These are phyloP conservation scores for Melanotaenia duboulayi DNA, from an alignment of 2,113 vertebrate genomes.

Conservation along the genomic window DNA sequence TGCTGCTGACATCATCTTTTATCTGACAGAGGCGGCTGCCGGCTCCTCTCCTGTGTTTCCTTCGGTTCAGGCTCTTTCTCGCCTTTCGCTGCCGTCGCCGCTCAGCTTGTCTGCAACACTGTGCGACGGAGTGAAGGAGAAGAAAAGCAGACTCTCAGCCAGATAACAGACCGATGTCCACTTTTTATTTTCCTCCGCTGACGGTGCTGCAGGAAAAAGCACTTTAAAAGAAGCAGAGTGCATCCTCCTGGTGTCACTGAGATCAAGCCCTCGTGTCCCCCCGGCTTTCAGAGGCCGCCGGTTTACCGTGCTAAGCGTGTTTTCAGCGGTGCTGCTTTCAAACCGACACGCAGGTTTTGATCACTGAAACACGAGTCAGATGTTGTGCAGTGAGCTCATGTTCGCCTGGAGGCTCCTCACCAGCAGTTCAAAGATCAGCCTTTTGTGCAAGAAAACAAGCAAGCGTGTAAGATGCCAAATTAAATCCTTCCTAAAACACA, in stretches of 20 bases:
- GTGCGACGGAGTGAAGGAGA: slow-evolving; percentile 55
- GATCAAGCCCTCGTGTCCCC: slow-evolving; percentile 27
- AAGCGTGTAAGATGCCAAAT: slow-evolving; percentile 78
- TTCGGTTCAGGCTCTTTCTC: slow-evolving; percentile 44
- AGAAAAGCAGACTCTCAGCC: slow-evolving; percentile 34
- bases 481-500: slow-evolving; percentile 79
- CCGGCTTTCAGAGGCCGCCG: slow-evolving; percentile 29
- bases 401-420: slow-evolving; percentile 78
- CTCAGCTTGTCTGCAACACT: slow-evolving; percentile 60
- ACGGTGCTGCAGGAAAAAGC: slow-evolving; percentile 19
- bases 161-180: slow-evolving; percentile 18
- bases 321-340: slow-evolving; percentile 75
- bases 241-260: slow-evolving; percentile 42
- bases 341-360: slow-evolving; percentile 77
- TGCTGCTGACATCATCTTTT: slow-evolving; percentile 84
- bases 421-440: slow-evolving; percentile 80
- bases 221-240: slow-evolving; percentile 41
- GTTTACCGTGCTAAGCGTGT: slow-evolving; percentile 69
- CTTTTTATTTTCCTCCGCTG: slow-evolving; percentile 8
- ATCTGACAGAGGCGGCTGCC: slow-evolving; percentile 76
- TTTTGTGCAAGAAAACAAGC: slow-evolving; percentile 79
- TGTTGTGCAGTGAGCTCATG: slow-evolving; percentile 78
- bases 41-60: slow-evolving; percentile 71
- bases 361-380: slow-evolving; percentile 80
- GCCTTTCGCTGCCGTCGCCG: slow-evolving; percentile 42